Evolutionary conservation across 2,888 invertebrate genomes (phyloP).

Genomic region (Cerastis leucographa): DNA sequence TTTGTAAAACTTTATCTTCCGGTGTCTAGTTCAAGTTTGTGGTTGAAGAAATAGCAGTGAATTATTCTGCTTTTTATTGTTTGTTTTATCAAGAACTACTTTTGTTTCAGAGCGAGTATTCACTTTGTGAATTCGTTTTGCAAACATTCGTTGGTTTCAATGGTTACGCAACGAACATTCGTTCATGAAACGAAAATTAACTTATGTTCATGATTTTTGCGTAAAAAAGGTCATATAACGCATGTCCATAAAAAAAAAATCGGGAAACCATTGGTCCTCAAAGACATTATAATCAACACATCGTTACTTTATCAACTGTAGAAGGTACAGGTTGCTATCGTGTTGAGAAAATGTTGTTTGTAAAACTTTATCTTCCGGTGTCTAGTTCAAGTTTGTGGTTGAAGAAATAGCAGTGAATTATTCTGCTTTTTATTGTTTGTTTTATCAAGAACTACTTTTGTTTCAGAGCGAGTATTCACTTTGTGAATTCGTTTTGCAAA

Average conservation of each 20-base stretch:
- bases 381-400: slow-evolving; percentile 39
- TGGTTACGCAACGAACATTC: not conserved
- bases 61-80: slow-evolving; percentile 21
- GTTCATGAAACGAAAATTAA: not conserved
- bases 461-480: not conserved
- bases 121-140: not conserved
- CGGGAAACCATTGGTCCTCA: not conserved
- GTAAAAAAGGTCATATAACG: not conserved
- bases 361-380: slow-evolving; percentile 51
- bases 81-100: slow-evolving; percentile 17
- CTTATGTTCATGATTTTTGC: not conserved
- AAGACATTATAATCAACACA: not conserved
- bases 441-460: slow-evolving; percentile 13
- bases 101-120: not conserved
- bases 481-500: not conserved
- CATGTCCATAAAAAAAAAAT: not conserved
- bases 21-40: slow-evolving; percentile 36
- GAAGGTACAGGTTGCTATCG: slow-evolving; percentile 56
- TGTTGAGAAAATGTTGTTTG: slow-evolving; percentile 45
- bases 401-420: slow-evolving; percentile 17
- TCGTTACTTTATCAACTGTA: not conserved
- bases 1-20: slow-evolving; percentile 57
- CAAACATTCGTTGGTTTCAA: not conserved
- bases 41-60: slow-evolving; percentile 19
- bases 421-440: slow-evolving; percentile 23